phyloP scores from a whole-genome alignment of 2,888 invertebrate genomes.

The Cyrtodaria siliqua region DNA sequence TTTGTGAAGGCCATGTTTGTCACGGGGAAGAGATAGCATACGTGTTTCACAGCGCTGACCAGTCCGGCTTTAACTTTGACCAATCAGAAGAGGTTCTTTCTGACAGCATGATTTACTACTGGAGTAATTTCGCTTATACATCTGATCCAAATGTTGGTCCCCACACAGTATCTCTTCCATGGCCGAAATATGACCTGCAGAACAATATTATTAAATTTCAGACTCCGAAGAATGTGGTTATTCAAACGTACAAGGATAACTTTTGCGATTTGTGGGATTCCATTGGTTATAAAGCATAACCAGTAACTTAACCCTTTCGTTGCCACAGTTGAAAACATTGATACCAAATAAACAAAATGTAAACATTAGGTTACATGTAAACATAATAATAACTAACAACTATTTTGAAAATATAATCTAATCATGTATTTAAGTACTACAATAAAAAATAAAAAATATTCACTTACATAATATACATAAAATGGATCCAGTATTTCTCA shows the following conservation, averaged over 20 bases:
- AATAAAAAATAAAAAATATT: too few species aligned
- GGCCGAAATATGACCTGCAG: constrained; percentile 68
- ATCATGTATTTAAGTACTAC: too few species aligned
- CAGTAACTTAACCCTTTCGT: too few species aligned
- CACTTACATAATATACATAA: too few species aligned
- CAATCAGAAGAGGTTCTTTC: constrained; percentile 69
- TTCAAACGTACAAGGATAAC: constrained; percentile 53
- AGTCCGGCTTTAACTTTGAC: constrained; percentile 68
- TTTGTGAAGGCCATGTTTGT: constrained; percentile 77
- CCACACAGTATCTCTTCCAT: constrained; percentile 33
- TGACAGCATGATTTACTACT: constrained; percentile 70
- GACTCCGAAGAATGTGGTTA: constrained; percentile 64
- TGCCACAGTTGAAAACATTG: too few species aligned
- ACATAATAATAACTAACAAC: too few species aligned
- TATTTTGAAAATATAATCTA: too few species aligned
- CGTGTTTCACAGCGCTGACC: constrained; percentile 70
- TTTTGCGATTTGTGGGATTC: constrained; percentile 80
- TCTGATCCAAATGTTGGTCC: constrained; percentile 73
- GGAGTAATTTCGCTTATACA: constrained; percentile 82
- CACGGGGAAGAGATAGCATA: constrained; percentile 79
- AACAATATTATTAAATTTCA: constrained; percentile 62
- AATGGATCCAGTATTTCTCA: too few species aligned
- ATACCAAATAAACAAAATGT: too few species aligned
- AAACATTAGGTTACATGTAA: too few species aligned
- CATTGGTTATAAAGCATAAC: constrained; percentile 75